Evolutionary conservation across 2,113 vertebrate genomes (phyloP).

Genomic region (Channa argus): DNA sequence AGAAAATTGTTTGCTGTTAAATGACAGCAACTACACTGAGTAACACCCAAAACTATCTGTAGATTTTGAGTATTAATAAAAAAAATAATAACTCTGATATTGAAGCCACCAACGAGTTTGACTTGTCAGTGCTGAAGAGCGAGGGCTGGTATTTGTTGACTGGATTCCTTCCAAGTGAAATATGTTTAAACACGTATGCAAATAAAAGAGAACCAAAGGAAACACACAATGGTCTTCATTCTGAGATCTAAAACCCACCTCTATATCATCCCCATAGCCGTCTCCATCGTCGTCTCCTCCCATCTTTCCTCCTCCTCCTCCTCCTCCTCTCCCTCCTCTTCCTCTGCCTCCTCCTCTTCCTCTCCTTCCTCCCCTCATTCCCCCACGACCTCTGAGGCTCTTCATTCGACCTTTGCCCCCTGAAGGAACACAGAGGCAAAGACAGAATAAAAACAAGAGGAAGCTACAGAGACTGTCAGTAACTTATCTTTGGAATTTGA

Average conservation of each 20-base stretch:
- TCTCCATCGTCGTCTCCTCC: constrained; percentile 87
- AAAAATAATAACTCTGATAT: not conserved
- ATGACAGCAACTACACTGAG: too few relatives aligned
- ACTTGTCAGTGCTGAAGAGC: not conserved
- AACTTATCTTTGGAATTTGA: constrained; percentile 4
- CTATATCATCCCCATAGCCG: constrained; percentile 81
- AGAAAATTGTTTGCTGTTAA: too few relatives aligned
- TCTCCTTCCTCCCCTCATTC: constrained; percentile 86
- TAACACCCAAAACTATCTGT: too few relatives aligned
- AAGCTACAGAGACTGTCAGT: not conserved
- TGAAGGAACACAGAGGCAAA: constrained; percentile 50
- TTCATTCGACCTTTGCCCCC: constrained; percentile 88
- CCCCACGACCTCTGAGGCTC: constrained; percentile 87
- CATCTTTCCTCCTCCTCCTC: constrained; percentile 72
- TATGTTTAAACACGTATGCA: not conserved
- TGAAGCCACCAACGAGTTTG: not conserved
- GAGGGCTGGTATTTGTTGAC: not conserved
- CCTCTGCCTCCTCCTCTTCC: constrained; percentile 84
- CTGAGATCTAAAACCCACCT: constrained; percentile 60
- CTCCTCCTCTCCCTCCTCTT: constrained; percentile 55
- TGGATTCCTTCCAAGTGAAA: not conserved
- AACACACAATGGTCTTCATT: not conserved
- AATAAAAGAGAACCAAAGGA: constrained; percentile 3
- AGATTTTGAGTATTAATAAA: too few relatives aligned
- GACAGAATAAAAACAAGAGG: not conserved